phyloP scores from a whole-genome alignment of 2,888 invertebrate genomes.

The Seladonia tumulorum region DNA sequence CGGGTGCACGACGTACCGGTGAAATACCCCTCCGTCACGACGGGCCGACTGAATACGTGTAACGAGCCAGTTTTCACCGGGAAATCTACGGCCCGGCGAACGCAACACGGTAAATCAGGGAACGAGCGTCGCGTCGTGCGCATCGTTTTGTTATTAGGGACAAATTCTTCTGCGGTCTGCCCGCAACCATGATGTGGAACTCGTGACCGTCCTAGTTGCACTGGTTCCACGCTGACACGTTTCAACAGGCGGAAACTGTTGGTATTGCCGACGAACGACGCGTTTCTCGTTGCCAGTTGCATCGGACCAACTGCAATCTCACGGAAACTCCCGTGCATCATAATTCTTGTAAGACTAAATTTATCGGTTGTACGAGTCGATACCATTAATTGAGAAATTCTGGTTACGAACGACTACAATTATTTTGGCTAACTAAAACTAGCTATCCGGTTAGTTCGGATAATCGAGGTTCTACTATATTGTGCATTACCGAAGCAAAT shows the following conservation, averaged over 20 bases:
- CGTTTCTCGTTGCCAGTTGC: too few relatives aligned
- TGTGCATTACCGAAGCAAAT: too few relatives aligned
- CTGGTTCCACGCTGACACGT: slow-evolving; percentile 1
- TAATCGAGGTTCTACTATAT: too few relatives aligned
- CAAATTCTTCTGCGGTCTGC: slow-evolving; percentile 12
- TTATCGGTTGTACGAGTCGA: too few relatives aligned
- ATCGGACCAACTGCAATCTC: not conserved
- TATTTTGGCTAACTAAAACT: too few relatives aligned
- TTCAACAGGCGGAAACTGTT: slow-evolving; percentile 1
- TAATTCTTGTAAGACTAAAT: too few relatives aligned
- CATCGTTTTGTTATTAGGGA: not conserved
- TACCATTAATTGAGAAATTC: too few relatives aligned
- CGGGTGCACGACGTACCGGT: slow-evolving; percentile 45
- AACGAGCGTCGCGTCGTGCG: not conserved
- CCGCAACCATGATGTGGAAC: not conserved
- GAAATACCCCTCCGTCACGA: slow-evolving; percentile 42
- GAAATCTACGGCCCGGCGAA: slow-evolving; percentile 9
- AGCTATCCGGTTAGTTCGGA: too few relatives aligned
- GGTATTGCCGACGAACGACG: not conserved
- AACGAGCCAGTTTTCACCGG: slow-evolving; percentile 51
- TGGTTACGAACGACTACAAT: too few relatives aligned
- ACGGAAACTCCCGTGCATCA: not conserved
- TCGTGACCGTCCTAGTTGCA: not conserved
- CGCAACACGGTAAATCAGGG: not conserved
- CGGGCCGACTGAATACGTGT: slow-evolving; percentile 46